These are phyloP conservation scores for Pyrrhia umbra DNA, from an alignment of 2,888 invertebrate species.

Conservation along the genomic window DNA sequence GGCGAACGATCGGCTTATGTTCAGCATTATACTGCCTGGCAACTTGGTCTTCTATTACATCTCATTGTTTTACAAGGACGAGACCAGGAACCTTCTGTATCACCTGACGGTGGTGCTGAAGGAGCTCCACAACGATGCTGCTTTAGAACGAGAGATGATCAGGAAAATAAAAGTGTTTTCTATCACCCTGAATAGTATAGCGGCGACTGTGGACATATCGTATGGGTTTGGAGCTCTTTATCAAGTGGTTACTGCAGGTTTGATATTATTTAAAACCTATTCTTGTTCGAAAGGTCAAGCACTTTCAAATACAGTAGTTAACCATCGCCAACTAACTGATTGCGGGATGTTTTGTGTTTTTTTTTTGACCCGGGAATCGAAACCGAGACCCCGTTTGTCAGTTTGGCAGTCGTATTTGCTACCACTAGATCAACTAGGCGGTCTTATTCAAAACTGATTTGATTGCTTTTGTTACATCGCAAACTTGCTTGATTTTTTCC, in stretches of 20 bases:
- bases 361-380: too few relatives aligned
- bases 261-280: not conserved
- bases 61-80: conserved; percentile 38
- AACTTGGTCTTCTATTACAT: conserved; percentile 11
- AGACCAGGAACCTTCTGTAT: conserved; percentile 46
- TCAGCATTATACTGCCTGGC: not conserved
- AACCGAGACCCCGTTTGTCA: too few relatives aligned
- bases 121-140: conserved; percentile 44
- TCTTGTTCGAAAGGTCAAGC: too few relatives aligned
- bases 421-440: too few relatives aligned
- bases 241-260: conserved; percentile 26
- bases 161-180: conserved; percentile 49
- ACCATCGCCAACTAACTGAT: too few relatives aligned
- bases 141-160: conserved; percentile 48
- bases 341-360: too few relatives aligned
- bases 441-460: too few relatives aligned
- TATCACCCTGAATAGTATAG: not conserved
- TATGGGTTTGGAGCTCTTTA: conserved; percentile 24
- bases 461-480: too few relatives aligned
- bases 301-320: too few relatives aligned
- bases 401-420: too few relatives aligned
- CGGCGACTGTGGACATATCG: not conserved
- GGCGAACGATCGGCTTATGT: not conserved
- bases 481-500: too few relatives aligned
- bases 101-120: conserved; percentile 48